Base-by-base conservation (phyloP, 2,113 vertebrate genomes). In the Lepus americanus region DNA sequence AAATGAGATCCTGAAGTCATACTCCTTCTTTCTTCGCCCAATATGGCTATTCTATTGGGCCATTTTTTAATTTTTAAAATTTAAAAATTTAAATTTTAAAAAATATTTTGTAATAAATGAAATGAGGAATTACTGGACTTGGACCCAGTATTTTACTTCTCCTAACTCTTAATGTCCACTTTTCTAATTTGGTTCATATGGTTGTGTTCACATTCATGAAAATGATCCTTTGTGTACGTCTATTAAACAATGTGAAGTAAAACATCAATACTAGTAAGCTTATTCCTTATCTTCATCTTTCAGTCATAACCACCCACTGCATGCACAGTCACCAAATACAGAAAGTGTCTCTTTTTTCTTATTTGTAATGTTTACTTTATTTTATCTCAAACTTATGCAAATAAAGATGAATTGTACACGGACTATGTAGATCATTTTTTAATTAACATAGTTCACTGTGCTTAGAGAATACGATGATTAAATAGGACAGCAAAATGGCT, bases 401-500 rank as follows among this genome's bases (percentile, higher is more conserved):
- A 96, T 95, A 96, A 92, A 96, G 94, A 97, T 95, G 94, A 96
- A 94, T 96, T 95, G 70, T 44, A 94, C 5, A 67, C 39, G 74
- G 59, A 96, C 61, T 59, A 87, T 6, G 85, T 97, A 63, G 77
- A 98, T 97, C 76, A 93, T 97, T 97, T 82, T 97, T 97, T 92
- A 97, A 97, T 96, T 89, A 98, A 95, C 77, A 87, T 94, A 96
- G 84, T 92, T 92, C 97, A 97, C 84, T 89, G 63, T 94, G 91
- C 80, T 96, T 96, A 97, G 81, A 97, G n/a, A 90, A n/a, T 33
- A 86, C 66, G 66, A 51, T 16, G 12, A 96, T 49, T 87, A 97
- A 96, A 92, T 81, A 92, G 83, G 89, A 98, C 97, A 98, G 96
- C 87, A 90, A 97, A 97, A 93, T 31, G 27, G 61, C 86, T 89